Percentiles rank a stretch among this genome's conserved stretches.
phyloP scores from a whole-genome alignment of 2,888 invertebrate species.

The Meliscaeva auricollis region DNA sequence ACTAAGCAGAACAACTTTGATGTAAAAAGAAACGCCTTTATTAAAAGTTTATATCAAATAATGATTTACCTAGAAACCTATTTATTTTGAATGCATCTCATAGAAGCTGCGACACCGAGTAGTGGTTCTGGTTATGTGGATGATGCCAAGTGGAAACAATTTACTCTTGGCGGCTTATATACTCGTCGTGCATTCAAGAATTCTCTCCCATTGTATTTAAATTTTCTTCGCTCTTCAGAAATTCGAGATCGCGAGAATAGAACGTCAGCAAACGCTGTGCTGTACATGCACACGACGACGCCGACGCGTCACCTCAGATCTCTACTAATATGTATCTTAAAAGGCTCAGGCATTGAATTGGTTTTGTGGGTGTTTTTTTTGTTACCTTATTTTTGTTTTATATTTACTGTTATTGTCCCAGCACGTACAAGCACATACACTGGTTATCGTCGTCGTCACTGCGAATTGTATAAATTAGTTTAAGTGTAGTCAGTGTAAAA shows the following conservation, averaged over 20 bases:
- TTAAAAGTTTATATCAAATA: conserved; percentile 6
- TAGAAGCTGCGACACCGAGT: background rate
- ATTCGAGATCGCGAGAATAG: conserved; percentile 1
- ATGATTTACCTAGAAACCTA: conserved; percentile 57
- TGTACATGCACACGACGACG: background rate
- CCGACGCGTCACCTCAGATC: conserved; percentile 16
- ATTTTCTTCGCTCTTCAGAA: conserved; percentile 43
- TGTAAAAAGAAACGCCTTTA: background rate
- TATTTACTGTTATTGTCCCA: conserved; percentile 53
- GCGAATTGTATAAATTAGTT: conserved; percentile 69
- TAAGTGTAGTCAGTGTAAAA: conserved; percentile 67
- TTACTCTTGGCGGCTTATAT: conserved; percentile 3
- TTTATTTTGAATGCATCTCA: conserved; percentile 17
- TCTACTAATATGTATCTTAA: background rate
- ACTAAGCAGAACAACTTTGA: background rate
- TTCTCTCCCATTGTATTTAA: conserved; percentile 64
- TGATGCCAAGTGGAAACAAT: conserved; percentile 29
- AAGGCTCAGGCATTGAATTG: conserved; percentile 58
- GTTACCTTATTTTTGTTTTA: conserved; percentile 33
- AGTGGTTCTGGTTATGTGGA: conserved; percentile 19
- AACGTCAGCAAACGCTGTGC: conserved; percentile 7
- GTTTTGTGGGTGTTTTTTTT: conserved; percentile 44
- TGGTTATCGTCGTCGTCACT: conserved; percentile 19
- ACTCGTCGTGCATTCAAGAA: conserved; percentile 15
- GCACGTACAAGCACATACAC: conserved; percentile 46